Evolutionary conservation across 2,888 invertebrate species (phyloP).

Genomic region (Polymixis flavicincta): DNA sequence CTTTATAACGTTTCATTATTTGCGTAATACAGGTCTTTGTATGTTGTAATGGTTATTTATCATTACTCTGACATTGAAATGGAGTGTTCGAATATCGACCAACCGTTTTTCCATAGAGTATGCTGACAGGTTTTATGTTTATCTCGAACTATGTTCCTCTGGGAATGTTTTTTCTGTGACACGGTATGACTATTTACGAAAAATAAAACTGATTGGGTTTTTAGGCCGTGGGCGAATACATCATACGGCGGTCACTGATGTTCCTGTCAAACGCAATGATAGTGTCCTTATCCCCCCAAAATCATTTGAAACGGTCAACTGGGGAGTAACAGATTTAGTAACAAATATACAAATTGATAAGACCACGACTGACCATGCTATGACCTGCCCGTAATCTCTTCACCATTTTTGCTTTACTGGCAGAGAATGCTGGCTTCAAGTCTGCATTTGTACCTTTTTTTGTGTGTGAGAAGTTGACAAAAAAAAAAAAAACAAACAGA

Average conservation of each 20-base stretch:
- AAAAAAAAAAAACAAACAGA: neutral
- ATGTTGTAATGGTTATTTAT: slow-evolving; percentile 60
- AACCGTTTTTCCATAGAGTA: slow-evolving; percentile 10
- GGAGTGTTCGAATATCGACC: slow-evolving; percentile 37
- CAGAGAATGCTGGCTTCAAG: no score
- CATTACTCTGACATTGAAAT: slow-evolving; percentile 56
- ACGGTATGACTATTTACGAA: neutral
- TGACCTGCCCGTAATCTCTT: no score
- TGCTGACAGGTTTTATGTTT: slow-evolving; percentile 46
- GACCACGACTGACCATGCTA: neutral
- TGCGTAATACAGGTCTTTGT: slow-evolving; percentile 46
- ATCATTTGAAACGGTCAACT: slow-evolving; percentile 21
- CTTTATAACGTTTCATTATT: slow-evolving; percentile 69
- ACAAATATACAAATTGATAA: neutral
- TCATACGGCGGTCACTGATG: neutral
- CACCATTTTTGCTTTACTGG: no score
- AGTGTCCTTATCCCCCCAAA: slow-evolving; percentile 35
- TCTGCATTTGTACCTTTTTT: no score
- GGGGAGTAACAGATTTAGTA: neutral
- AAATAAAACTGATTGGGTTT: slow-evolving; percentile 11
- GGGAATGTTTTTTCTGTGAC: slow-evolving; percentile 3
- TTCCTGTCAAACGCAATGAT: neutral
- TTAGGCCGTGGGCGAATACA: neutral
- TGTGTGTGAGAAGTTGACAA: no score
- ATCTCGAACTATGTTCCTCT: slow-evolving; percentile 10